Evolutionary conservation across 1,140 invertebrate genomes (phyloP), one percentile per base, ranked within the genome.

Genomic region (Druon quercuslanigerum): DNA sequence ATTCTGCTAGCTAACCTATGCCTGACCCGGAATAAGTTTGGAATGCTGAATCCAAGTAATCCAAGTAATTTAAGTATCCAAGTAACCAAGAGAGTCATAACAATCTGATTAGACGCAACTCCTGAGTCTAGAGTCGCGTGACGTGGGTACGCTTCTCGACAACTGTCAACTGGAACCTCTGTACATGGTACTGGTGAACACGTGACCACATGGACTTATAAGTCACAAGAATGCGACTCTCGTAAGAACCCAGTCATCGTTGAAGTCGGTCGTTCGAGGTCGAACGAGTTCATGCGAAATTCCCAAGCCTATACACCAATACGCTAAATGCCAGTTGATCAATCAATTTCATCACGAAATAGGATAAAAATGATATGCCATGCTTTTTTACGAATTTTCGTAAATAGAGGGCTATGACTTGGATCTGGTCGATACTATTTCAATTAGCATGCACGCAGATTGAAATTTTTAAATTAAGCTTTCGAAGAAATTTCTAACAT

Each of bases 191-290:
- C 60, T 66, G 60, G 60, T n/a, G 20, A 76, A 57, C 78, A 73
- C 74, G 78, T 78, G 76, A 83, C 77, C 79, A 81, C 75, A 77
- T 75, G 77, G 75, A 80, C 81, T 75, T 77, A 77, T 77, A 77
- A 50, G 74, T 78, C 74, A 71, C 60, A 40, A 20, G 60, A 66
- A 66, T 20, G 60, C 7, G 33, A 66, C 25, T 66, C 25, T 66
- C 40, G 60, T 66, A 66, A 66, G 60, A 66, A 66, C 9, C 60
- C 71, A 51, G 78, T 74, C 73, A 75, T 73, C 78, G 71, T 78
- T 76, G 52, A 83, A 83, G 79, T 83, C 81, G 81, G 81, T 80
- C 81, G 79, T 33, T 52, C 46, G 79, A 83, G 82, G 82, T 83
- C 82, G 82, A 78, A 19, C 75, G 79, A 80, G 82, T 83, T 83